Percentiles rank a stretch among this genome's conserved stretches.
These are phyloP conservation scores for Campaea margaritaria DNA, from an alignment of 2,888 invertebrate species.

Conservation along the genomic window DNA sequence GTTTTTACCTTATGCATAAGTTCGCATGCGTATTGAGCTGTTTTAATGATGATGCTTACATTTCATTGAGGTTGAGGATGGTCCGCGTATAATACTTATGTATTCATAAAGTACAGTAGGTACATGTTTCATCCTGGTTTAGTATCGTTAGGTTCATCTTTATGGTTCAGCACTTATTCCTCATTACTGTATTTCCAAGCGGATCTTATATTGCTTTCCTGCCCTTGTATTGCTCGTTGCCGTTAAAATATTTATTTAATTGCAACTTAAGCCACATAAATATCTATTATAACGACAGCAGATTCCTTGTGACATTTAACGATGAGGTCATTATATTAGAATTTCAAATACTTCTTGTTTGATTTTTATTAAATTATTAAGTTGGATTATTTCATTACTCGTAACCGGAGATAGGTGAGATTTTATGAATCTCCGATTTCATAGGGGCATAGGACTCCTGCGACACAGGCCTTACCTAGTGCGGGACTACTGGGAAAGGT, in stretches of 20 bases:
- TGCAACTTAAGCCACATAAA: slow-evolving; percentile 43
- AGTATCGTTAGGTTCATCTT: slow-evolving; percentile 20
- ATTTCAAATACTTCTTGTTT: slow-evolving; percentile 27
- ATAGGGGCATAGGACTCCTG: too few species aligned
- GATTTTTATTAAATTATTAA: slow-evolving; percentile 13
- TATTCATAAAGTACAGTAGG: slow-evolving; percentile 27
- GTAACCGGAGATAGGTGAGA: background rate
- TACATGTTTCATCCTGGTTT: slow-evolving; percentile 12
- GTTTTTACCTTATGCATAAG: slow-evolving; percentile 9
- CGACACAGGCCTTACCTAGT: too few species aligned
- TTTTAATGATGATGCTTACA: slow-evolving; percentile 18
- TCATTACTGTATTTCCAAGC: slow-evolving; percentile 46
- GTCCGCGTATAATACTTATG: slow-evolving; percentile 9
- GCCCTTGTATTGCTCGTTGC: slow-evolving; percentile 52
- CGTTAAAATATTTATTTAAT: slow-evolving; percentile 52
- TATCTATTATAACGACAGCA: slow-evolving; percentile 33
- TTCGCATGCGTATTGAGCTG: slow-evolving; percentile 12
- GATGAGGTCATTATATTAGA: slow-evolving; percentile 37
- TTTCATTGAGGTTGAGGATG: slow-evolving; percentile 25
- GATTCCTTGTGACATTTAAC: slow-evolving; percentile 25
- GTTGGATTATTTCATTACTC: slow-evolving; percentile 1
- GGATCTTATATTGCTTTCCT: slow-evolving; percentile 47
- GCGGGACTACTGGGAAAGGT: too few species aligned
- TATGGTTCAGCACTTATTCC: slow-evolving; percentile 47
- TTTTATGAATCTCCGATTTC: slow-evolving; percentile 1